Percentiles rank a stretch among this genome's conserved stretches.
These are phyloP conservation scores for Zosterops pallidus DNA, from an alignment of 2,113 vertebrate genomes.

Conservation along the genomic window DNA sequence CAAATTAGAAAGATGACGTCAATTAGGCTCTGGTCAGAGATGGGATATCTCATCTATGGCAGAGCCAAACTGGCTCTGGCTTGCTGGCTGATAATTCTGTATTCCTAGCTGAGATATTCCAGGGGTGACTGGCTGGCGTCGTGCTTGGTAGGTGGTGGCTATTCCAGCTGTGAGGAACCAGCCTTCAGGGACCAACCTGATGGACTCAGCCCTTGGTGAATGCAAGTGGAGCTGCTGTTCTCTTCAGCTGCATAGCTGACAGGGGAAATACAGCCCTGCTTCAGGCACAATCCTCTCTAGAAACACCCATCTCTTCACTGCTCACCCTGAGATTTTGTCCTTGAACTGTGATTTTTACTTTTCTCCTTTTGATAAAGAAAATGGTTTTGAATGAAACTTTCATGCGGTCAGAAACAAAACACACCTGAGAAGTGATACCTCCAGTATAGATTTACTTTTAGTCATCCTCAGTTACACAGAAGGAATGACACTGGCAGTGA, in stretches of 20 bases:
- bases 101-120: background rate
- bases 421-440: background rate
- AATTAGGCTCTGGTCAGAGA: background rate
- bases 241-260: background rate
- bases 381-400: background rate
- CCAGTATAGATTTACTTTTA: background rate
- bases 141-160: background rate
- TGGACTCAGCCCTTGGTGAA: background rate
- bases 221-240: background rate
- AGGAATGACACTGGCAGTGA: background rate
- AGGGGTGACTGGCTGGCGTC: background rate
- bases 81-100: background rate
- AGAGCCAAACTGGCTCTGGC: background rate
- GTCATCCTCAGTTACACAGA: background rate
- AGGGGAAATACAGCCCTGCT: background rate
- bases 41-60: background rate
- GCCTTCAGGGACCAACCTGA: background rate
- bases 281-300: background rate
- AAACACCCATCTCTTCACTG: background rate
- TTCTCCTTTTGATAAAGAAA: background rate
- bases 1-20: background rate
- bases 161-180: background rate
- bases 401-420: background rate
- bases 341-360: background rate
- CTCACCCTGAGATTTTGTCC: background rate